Evolutionary conservation across 2,888 invertebrate species (phyloP), one percentile per base, ranked within the genome.

Genomic region (Agapetus fuscipes): DNA sequence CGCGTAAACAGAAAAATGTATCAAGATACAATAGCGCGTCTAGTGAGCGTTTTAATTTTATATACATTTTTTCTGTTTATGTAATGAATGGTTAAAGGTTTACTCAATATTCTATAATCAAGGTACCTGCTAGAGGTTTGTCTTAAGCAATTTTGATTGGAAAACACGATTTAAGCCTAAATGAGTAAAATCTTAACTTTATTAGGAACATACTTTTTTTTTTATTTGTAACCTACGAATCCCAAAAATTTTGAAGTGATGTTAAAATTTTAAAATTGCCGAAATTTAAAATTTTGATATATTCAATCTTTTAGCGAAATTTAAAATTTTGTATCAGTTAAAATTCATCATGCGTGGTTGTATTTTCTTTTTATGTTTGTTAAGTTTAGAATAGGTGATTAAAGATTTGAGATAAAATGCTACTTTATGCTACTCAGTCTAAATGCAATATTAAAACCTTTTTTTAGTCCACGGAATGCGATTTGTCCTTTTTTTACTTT

Each of bases 131-230:
- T n/a, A n/a, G n/a, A n/a, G n/a, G n/a, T n/a, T n/a, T n/a, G n/a
- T n/a, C n/a, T n/a, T n/a, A n/a, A n/a, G n/a, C n/a, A n/a, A n/a
- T n/a, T n/a, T n/a, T n/a, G n/a, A n/a, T n/a, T n/a, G n/a, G n/a
- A n/a, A n/a, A n/a, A n/a, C n/a, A n/a, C n/a, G n/a, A n/a, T n/a
- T n/a, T n/a, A n/a, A n/a, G n/a, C n/a, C 9, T 20, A 20, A 20
- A 20, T 20, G 4, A 6, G 9, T 20, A 11, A 32, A 41, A 41
- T 32, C 36, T 37, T 41, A 41, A 42, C 41, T 44, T 47, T 44
- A 47, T 39, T 50, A 53, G 53, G 41, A 39, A 39, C 52, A n/a
- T 50, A 52, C 40, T 43, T 33, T 50, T 49, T 46, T 34, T 38
- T 41, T 51, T 49, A 45, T 46, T 49, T 27, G 12, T 27, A n/a